These are phyloP conservation scores for Aquatica leii DNA, from an alignment of 2,888 invertebrate species.

Conservation along the genomic window DNA sequence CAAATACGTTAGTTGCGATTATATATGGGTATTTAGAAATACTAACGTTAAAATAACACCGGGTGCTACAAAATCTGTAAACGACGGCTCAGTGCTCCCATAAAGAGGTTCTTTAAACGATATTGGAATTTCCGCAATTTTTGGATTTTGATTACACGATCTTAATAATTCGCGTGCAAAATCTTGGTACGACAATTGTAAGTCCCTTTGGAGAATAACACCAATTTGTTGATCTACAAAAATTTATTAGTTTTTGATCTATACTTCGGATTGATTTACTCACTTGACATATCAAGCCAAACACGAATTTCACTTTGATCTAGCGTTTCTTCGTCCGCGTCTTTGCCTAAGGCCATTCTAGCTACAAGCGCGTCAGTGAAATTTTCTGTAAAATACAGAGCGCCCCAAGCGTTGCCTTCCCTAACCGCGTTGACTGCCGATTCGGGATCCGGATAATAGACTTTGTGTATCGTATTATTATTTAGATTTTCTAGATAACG, in stretches of 20 bases:
- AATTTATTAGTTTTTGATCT: too few relatives aligned
- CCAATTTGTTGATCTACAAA: conserved; percentile 88
- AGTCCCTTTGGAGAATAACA: conserved; percentile 84
- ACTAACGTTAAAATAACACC: conserved; percentile 93
- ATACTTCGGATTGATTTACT: conserved; percentile 49
- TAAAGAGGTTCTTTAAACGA: conserved; percentile 90
- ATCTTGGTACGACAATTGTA: conserved; percentile 85
- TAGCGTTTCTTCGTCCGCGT: conserved; percentile 86
- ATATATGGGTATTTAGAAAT: background rate
- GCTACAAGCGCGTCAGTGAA: conserved; percentile 88
- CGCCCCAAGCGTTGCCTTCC: conserved; percentile 86
- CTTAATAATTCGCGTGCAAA: conserved; percentile 80
- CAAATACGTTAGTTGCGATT: too few relatives aligned
- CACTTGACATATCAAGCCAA: conserved; percentile 92
- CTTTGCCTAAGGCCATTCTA: conserved; percentile 79
- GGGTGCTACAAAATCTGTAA: conserved; percentile 96
- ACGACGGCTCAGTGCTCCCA: conserved; percentile 87
- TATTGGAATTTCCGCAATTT: conserved; percentile 87
- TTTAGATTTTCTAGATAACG: conserved; percentile 80
- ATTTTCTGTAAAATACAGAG: conserved; percentile 86
- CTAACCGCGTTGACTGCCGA: conserved; percentile 77
- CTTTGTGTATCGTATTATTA: conserved; percentile 75
- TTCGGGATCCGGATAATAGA: conserved; percentile 71
- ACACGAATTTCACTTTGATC: conserved; percentile 88
- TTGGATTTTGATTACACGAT: conserved; percentile 81